Evolutionary conservation across 2,113 vertebrate genomes (phyloP).

Genomic region (Nerophis ophidion): DNA sequence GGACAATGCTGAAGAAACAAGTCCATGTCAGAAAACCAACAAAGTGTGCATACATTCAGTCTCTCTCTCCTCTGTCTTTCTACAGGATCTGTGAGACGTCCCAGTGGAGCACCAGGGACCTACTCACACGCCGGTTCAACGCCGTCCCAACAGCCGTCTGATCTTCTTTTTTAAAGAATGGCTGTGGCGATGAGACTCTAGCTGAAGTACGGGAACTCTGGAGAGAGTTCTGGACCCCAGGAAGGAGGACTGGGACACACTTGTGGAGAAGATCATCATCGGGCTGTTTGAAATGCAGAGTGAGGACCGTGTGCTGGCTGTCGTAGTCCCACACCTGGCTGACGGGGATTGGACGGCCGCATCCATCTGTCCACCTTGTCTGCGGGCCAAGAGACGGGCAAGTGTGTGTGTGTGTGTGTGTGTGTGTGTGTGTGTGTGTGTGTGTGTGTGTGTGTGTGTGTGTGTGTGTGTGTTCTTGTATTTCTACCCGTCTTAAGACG

Average conservation of each 20-base stretch:
- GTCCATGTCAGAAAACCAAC: no score
- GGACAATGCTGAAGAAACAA: no score
- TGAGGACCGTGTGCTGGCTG: slow-evolving; percentile 51
- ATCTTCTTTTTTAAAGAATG: slow-evolving; percentile 9
- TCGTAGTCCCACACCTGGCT: slow-evolving; percentile 69
- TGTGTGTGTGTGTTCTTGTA: no score
- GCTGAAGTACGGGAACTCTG: not conserved
- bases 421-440: no score
- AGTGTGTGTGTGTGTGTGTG: slow-evolving; percentile 8
- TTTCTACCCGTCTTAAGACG: no score
- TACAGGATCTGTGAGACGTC: slow-evolving; percentile 63
- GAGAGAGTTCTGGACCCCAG: not conserved
- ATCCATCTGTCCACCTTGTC: slow-evolving; percentile 57
- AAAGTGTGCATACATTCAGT: slow-evolving; percentile 2
- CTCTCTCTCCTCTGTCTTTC: slow-evolving; percentile 19
- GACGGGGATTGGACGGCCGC: slow-evolving; percentile 63
- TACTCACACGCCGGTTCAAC: slow-evolving; percentile 24
- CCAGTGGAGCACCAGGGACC: slow-evolving; percentile 28
- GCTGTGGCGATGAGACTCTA: slow-evolving; percentile 24
- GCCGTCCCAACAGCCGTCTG: slow-evolving; percentile 28
- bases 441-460: no score
- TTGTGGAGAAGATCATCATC: slow-evolving; percentile 16
- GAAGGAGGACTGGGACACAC: not conserved
- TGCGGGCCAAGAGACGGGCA: slow-evolving; percentile 37
- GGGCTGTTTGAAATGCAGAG: slow-evolving; percentile 62